phyloP scores from a whole-genome alignment of 2,113 vertebrate genomes.

The Lontra canadensis region DNA sequence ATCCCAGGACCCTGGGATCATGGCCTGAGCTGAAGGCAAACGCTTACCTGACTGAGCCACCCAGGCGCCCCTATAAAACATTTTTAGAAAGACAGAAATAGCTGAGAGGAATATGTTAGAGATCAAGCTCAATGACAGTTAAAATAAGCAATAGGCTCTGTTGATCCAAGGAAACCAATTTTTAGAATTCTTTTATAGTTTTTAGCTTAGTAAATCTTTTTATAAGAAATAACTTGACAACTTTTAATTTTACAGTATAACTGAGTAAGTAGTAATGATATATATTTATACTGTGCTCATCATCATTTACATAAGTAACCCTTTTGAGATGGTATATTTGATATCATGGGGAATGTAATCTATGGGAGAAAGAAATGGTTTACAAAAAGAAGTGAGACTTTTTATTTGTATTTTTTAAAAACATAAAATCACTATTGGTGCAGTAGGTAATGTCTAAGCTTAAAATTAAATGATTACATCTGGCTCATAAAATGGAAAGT shows the following conservation, averaged over 20 bases:
- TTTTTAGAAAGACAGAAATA: conserved; percentile 17
- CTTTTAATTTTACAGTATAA: not conserved
- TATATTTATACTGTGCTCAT: not conserved
- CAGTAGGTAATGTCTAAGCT: not conserved
- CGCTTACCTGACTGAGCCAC: not conserved
- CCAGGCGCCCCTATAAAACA: not conserved
- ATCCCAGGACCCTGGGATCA: not conserved
- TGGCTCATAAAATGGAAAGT: conserved; percentile 31
- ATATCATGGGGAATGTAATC: not conserved
- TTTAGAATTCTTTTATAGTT: not conserved
- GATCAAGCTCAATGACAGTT: not conserved
- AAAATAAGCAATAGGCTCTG: not conserved
- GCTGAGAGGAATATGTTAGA: not conserved
- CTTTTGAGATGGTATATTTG: not conserved
- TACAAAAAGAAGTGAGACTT: not conserved
- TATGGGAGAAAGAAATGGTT: not conserved
- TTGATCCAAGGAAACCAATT: not conserved
- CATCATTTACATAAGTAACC: not conserved
- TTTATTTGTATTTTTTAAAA: not conserved
- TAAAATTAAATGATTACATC: conserved; percentile 22
- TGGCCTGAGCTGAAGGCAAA: not conserved
- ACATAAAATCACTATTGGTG: not conserved
- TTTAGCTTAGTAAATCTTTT: conserved; percentile 17
- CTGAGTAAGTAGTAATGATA: not conserved
- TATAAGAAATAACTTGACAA: conserved; percentile 4